These are phyloP conservation scores for Apodemia hepburni DNA, from an alignment of 2,888 invertebrate genomes.

Conservation along the genomic window DNA sequence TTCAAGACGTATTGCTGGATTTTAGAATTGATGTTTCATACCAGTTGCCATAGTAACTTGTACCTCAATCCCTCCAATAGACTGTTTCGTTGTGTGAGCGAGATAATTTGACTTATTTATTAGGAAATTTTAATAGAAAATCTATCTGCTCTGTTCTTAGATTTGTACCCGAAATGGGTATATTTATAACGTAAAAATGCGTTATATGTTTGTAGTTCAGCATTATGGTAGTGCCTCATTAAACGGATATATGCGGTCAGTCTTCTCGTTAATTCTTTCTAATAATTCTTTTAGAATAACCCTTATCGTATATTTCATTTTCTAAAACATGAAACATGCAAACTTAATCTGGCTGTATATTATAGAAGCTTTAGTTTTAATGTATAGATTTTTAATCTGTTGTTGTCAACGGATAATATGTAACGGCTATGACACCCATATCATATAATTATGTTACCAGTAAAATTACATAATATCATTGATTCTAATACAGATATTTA, in stretches of 20 bases:
- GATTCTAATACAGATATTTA: neutral
- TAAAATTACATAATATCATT: too few species aligned
- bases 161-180: neutral
- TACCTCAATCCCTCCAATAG: constrained; percentile 13
- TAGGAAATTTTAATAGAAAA: constrained; percentile 31
- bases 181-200: neutral
- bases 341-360: neutral
- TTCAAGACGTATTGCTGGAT: neutral
- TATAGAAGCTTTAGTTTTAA: neutral
- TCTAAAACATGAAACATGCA: neutral
- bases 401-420: neutral
- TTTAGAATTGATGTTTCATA: constrained; percentile 12
- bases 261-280: neutral
- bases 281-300: neutral
- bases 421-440: neutral
- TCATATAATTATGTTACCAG: too few species aligned
- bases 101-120: constrained; percentile 35
- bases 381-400: neutral
- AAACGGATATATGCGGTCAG: neutral
- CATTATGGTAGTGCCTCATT: constrained; percentile 3
- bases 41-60: constrained; percentile 12
- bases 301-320: too few species aligned
- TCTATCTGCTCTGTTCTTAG: constrained; percentile 1
- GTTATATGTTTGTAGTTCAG: neutral
- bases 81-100: constrained; percentile 13